Conservation (phyloP, 2,113 vertebrate genomes). For the Axis porcinus region DNA sequence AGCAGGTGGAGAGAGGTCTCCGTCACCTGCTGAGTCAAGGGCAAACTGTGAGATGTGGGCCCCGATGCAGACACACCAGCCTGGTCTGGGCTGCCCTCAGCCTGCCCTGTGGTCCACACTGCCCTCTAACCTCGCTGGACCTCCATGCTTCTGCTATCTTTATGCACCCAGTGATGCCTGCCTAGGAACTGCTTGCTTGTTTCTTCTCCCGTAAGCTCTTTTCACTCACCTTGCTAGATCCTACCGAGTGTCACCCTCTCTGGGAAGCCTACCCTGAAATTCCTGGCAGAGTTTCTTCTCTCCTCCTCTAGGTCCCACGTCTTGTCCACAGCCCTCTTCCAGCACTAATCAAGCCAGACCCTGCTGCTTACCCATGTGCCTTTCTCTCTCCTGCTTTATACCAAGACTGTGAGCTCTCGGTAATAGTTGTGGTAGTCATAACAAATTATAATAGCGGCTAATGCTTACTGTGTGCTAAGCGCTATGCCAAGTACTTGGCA, state of each 20-base stretch:
- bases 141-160: rapidly evolving
- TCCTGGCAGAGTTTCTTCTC: not conserved
- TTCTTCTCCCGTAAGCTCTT: not conserved
- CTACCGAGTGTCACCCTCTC: not conserved
- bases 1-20: not conserved
- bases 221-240: not conserved
- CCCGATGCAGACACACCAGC: not conserved
- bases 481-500: not conserved
- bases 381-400: not conserved
- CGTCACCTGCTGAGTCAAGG: not conserved
- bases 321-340: not conserved
- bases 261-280: not conserved
- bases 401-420: not conserved
- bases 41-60: no score
- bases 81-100: not conserved
- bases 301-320: not conserved
- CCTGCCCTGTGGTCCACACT: not conserved
- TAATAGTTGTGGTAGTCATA: not conserved
- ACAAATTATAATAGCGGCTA: not conserved
- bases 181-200: not conserved
- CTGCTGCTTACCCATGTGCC: not conserved
- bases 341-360: not conserved
- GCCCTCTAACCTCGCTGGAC: not conserved
- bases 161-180: not conserved
- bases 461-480: not conserved